phyloP scores from a whole-genome alignment of 2,113 vertebrate species.

The Amblyornis subalaris region DNA sequence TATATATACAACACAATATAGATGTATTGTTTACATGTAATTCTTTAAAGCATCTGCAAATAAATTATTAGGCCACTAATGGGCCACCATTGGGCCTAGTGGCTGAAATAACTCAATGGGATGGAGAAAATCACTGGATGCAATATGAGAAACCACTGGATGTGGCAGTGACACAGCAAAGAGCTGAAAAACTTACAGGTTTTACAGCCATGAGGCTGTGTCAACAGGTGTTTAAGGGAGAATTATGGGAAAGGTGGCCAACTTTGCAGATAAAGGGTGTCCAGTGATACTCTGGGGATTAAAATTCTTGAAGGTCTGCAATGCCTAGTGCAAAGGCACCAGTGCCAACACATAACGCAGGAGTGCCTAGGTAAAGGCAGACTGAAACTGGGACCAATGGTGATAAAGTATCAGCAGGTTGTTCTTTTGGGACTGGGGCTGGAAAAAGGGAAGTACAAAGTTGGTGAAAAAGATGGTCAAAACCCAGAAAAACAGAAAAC shows the following conservation, averaged over 20 bases:
- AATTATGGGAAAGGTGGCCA: neutral
- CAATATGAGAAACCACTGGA: neutral
- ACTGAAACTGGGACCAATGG: neutral
- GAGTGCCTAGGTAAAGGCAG: neutral
- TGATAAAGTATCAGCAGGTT: neutral
- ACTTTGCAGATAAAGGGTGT: fast-evolving
- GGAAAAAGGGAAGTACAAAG: neutral
- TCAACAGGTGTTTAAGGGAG: neutral
- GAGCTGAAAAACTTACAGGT: neutral
- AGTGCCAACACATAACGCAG: no score
- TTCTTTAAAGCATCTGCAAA: neutral
- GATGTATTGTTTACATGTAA: neutral
- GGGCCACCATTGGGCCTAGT: neutral
- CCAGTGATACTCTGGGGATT: neutral
- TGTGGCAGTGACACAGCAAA: neutral
- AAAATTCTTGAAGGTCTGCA: neutral
- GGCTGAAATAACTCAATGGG: neutral
- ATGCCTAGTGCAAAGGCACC: neutral
- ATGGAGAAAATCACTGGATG: neutral
- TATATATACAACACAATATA: neutral
- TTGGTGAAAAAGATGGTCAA: neutral
- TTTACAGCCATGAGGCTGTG: neutral
- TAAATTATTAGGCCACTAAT: neutral
- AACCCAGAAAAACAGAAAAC: neutral
- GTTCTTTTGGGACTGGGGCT: neutral